These are phyloP conservation scores for Rhodeus uyekii DNA, from an alignment of 2,797 vertebrate genomes.

Conservation along the genomic window DNA sequence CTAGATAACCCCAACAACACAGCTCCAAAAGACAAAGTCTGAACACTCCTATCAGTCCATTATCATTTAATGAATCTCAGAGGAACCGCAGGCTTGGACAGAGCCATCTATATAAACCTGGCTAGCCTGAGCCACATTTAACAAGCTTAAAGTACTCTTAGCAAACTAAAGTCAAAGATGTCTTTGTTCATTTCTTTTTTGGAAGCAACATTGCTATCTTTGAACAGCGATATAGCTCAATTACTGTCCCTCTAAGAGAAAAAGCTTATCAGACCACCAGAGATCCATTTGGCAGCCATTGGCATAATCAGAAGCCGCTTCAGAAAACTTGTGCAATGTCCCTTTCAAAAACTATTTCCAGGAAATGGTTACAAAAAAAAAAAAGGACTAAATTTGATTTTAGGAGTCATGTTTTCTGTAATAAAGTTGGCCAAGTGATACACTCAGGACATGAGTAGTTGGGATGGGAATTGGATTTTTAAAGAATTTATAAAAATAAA, in stretches of 20 bases:
- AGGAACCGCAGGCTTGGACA: conserved; percentile 28
- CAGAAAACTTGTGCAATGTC: conserved; percentile 2
- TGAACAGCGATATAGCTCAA: conserved; percentile 20
- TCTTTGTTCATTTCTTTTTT: conserved; percentile 40
- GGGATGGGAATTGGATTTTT: background rate
- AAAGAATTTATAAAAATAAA: background rate
- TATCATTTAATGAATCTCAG: conserved; percentile 55
- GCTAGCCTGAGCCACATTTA: conserved; percentile 29
- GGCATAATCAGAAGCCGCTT: background rate
- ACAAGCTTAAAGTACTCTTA: conserved; percentile 27
- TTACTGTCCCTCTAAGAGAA: conserved; percentile 3
- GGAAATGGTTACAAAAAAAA: background rate
- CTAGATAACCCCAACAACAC: conserved; percentile 32
- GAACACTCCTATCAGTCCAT: conserved; percentile 41
- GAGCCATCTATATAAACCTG: conserved; percentile 49
- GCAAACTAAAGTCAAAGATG: conserved; percentile 19
- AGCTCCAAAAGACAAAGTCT: conserved; percentile 52
- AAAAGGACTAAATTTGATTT: background rate
- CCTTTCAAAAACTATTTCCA: conserved; percentile 4
- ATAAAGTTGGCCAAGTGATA: background rate
- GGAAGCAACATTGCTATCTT: conserved; percentile 1
- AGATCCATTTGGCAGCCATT: conserved; percentile 33
- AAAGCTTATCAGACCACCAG: conserved; percentile 23
- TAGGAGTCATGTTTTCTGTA: conserved; percentile 11
- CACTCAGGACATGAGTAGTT: background rate